These are phyloP conservation scores for Diorhabda carinulata DNA, from an alignment of 1,140 invertebrate species.

Conservation along the genomic window DNA sequence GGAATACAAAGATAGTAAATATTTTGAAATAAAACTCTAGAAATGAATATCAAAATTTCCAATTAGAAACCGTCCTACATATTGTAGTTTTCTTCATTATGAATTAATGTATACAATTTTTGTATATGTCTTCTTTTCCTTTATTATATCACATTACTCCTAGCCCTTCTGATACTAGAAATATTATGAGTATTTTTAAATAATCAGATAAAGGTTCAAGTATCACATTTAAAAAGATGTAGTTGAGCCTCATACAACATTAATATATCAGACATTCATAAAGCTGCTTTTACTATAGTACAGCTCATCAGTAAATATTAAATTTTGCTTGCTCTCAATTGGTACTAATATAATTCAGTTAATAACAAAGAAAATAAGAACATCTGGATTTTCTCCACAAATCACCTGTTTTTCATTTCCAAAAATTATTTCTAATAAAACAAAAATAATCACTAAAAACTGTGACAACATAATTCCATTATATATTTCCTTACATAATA, in stretches of 20 bases:
- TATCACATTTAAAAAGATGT: no score
- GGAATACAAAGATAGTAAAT: background rate
- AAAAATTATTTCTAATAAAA: background rate
- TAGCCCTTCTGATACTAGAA: no score
- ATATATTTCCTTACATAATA: no score
- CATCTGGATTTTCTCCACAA: background rate
- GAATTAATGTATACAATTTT: background rate
- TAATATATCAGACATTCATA: no score
- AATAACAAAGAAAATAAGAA: background rate
- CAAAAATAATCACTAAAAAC: background rate
- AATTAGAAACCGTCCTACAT: background rate
- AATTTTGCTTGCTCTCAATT: no score
- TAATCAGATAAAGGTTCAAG: no score
- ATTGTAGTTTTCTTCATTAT: background rate
- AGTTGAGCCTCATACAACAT: no score
- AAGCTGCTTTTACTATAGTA: no score
- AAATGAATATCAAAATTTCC: background rate
- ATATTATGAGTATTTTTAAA: no score
- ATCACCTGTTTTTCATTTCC: background rate
- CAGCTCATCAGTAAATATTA: no score
- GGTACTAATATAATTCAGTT: no score
- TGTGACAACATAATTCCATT: background rate
- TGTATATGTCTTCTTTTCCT: background rate
- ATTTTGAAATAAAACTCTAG: background rate
- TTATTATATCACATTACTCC: background rate